Evolutionary conservation across 2,888 invertebrate species (phyloP), one percentile per base, ranked within the genome.

Genomic region (Kuschelorhynchus macadamiae): DNA sequence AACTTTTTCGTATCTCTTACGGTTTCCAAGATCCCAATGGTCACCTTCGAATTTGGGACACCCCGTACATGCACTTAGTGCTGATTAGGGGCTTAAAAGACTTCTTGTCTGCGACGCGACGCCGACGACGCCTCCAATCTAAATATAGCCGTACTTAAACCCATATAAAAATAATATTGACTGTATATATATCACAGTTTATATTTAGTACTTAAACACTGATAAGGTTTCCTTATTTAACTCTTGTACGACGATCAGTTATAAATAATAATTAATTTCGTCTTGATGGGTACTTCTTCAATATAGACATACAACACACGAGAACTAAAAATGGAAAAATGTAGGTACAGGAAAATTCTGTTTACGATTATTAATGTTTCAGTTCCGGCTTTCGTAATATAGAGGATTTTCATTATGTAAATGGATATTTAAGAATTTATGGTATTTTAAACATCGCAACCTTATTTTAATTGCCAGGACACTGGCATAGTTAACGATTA

Each of bases 381-480:
- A n/a, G n/a, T n/a, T n/a, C n/a, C n/a, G n/a, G n/a, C n/a, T n/a
- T n/a, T n/a, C n/a, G n/a, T n/a, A n/a, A 25, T 25, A 25, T 25
- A 25, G 3, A 39, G 7, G 16, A 39, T 36, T 36, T 21, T 39
- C 33, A 52, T 52, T 52, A 52, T 18, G 52, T 39, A 33, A 39
- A 52, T 52, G 14, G 14, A 14, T 20, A n/a, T 39, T 9, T 52
- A 33, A 20, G 39, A 52, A 20, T 52, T 52, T 52, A 52, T 39
- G 20, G 33, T 36, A 39, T 39, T 52, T 21, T 21, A 52, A 36
- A 52, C 36, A 52, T 39, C 21, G 21, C 12, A 33, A 9, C 16
- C 36, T 11, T 3, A 52, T 36, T 39, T 52, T 39, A 52, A 52
- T 52, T 52, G 36, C 20, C 14, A 20, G 18, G 21, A 36, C 21